Percentiles rank a stretch among this genome's conserved stretches.
Conservation (phyloP, 2,113 vertebrate genomes). For the Siphamia tubifer region DNA sequence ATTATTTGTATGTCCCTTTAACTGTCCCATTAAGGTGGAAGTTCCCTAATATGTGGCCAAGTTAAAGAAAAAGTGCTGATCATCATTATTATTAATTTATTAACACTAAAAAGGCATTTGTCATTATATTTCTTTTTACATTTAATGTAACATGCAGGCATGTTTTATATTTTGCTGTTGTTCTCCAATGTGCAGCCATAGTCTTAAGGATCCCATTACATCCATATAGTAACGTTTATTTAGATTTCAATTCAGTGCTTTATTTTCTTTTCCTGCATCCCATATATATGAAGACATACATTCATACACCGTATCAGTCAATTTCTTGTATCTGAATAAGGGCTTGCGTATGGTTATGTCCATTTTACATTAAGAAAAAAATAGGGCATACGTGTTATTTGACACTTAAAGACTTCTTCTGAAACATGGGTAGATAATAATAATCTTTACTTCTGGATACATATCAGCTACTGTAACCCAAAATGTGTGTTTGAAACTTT, state of each 20-base stretch:
- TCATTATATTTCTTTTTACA: conserved; percentile 4
- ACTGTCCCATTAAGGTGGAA: background rate
- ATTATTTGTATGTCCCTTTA: background rate
- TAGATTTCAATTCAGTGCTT: too few relatives aligned
- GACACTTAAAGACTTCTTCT: background rate
- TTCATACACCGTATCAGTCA: background rate
- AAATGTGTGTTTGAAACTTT: background rate
- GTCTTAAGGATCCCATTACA: conserved; percentile 14
- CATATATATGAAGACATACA: background rate
- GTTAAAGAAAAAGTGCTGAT: conserved; percentile 27
- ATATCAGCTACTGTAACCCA: background rate
- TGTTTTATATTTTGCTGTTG: conserved; percentile 60
- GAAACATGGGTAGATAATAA: background rate
- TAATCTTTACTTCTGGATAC: background rate
- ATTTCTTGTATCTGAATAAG: conserved; percentile 22
- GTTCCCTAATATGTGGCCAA: background rate
- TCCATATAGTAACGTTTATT: background rate
- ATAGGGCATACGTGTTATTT: background rate
- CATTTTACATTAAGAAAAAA: background rate
- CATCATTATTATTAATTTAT: conserved; percentile 3
- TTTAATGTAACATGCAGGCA: conserved; percentile 79
- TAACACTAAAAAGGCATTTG: conserved; percentile 14
- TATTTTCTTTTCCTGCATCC: background rate
- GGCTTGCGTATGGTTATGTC: conserved; percentile 16
- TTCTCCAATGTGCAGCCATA: conserved; percentile 1